A percentile compares a stretch with the other conserved stretches of the same genome.
These are phyloP conservation scores for Sceloporus tristichus DNA, from an alignment of 2,113 vertebrate genomes.

Conservation along the genomic window DNA sequence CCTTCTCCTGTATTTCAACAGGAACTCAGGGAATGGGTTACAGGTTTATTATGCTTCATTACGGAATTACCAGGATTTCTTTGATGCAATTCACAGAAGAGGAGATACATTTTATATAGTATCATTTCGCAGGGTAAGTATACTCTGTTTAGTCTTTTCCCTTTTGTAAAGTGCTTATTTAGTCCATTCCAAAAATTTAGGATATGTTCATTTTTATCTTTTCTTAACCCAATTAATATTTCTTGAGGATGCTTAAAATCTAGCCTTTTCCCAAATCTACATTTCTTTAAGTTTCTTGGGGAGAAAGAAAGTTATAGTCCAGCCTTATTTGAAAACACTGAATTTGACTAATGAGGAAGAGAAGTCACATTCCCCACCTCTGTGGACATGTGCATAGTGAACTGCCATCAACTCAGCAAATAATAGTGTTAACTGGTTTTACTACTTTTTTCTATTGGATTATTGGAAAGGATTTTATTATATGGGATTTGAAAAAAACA, in stretches of 20 bases:
- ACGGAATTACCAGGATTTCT: constrained; percentile 89
- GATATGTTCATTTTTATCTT: neutral
- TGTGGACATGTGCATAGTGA: neutral
- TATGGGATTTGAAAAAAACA: too few species aligned
- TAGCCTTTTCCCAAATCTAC: neutral
- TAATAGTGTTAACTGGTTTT: too few species aligned
- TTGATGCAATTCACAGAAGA: constrained; percentile 89
- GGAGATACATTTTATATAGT: constrained; percentile 96
- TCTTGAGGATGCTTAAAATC: neutral
- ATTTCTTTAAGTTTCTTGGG: neutral
- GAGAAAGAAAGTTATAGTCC: neutral
- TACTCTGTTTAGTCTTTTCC: neutral
- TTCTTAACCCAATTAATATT: neutral
- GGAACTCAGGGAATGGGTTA: constrained; percentile 88
- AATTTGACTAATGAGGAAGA: neutral
- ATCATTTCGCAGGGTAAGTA: constrained; percentile 94
- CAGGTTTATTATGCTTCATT: constrained; percentile 93
- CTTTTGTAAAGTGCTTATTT: neutral
- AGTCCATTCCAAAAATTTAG: neutral
- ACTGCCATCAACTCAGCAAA: too few species aligned
- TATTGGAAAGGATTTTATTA: too few species aligned
- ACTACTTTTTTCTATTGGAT: too few species aligned
- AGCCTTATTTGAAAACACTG: neutral
- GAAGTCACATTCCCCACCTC: neutral
- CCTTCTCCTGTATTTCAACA: constrained; percentile 60